Evolutionary conservation across 1,140 invertebrate species (phyloP).

Genomic region (Cylas formicarius): DNA sequence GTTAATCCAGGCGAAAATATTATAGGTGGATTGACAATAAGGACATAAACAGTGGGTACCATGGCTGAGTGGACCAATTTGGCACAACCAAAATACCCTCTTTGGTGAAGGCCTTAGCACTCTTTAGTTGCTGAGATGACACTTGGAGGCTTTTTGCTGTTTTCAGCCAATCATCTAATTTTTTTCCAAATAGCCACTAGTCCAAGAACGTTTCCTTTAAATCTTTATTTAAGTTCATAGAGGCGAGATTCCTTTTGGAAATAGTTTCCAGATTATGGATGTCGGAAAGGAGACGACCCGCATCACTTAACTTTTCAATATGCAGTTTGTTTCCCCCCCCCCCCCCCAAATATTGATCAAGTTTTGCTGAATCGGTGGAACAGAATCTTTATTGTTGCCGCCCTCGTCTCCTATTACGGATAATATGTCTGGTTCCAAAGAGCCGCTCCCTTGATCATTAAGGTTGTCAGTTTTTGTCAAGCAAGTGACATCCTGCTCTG

Average conservation of each 20-base stretch:
- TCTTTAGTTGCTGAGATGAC: conserved; percentile 2
- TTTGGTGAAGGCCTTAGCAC: background rate
- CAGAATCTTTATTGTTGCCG: background rate
- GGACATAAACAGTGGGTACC: too few relatives aligned
- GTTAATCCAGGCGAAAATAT: too few relatives aligned
- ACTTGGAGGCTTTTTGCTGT: conserved; percentile 6
- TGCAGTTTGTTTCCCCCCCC: background rate
- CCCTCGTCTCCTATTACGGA: conserved; percentile 4
- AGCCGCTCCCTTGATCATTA: background rate
- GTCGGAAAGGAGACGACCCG: conserved; percentile 9
- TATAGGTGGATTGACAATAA: too few relatives aligned
- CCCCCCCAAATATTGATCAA: conserved; percentile 4
- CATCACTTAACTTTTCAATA: conserved; percentile 2
- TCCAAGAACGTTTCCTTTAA: conserved; percentile 3
- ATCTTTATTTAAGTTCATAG: conserved; percentile 12
- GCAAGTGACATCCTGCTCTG: background rate
- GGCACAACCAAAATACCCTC: too few relatives aligned
- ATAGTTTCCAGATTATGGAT: conserved; percentile 6
- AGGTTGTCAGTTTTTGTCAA: background rate
- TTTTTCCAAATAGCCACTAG: conserved; percentile 12
- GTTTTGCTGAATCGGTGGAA: conserved; percentile 7
- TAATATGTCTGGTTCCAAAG: background rate
- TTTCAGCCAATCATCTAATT: conserved; percentile 11
- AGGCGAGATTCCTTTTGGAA: conserved; percentile 6
- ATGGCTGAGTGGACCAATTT: too few relatives aligned